A percentile compares a stretch with the other conserved stretches of the same genome.
Conservation (phyloP, 2,888 invertebrate species). For the Scaptomyza cyrtandrae region DNA sequence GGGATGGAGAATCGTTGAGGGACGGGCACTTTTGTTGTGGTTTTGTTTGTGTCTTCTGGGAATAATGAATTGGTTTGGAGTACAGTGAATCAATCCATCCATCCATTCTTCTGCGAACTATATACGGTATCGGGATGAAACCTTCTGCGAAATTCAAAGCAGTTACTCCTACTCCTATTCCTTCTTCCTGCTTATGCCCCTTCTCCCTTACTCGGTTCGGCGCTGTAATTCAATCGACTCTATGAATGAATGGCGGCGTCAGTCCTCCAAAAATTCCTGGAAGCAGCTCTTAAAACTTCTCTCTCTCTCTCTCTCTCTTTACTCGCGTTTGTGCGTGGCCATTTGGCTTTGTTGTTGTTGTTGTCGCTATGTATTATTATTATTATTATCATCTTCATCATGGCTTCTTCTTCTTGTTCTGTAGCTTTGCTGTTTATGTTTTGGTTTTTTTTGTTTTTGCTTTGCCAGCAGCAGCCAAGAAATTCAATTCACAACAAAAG, state of each 20-base stretch:
- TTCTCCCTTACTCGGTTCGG: neutral
- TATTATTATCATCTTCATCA: slow-evolving; percentile 15
- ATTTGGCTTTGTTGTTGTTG: slow-evolving; percentile 45
- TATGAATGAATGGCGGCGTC: slow-evolving; percentile 62
- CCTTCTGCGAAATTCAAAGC: slow-evolving; percentile 37
- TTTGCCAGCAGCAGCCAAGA: slow-evolving; percentile 59
- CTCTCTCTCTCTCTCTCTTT: neutral
- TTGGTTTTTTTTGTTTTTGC: slow-evolving; percentile 32
- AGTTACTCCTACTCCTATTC: neutral
- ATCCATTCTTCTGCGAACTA: slow-evolving; percentile 54
- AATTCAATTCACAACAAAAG: slow-evolving; percentile 60
- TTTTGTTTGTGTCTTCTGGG: slow-evolving; percentile 1
- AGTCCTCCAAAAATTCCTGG: slow-evolving; percentile 45
- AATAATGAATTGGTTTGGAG: neutral
- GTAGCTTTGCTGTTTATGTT: slow-evolving; percentile 15
- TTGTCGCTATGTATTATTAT: slow-evolving; percentile 43
- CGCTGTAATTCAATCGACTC: slow-evolving; percentile 67
- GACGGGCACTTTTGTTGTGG: slow-evolving; percentile 24
- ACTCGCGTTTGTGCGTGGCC: slow-evolving; percentile 51
- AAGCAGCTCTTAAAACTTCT: slow-evolving; percentile 14
- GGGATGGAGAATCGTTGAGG: neutral
- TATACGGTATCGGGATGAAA: slow-evolving; percentile 20
- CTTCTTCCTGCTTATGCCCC: neutral
- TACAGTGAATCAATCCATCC: neutral
- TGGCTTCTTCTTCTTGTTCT: neutral